Conservation (phyloP, 2,888 invertebrate species). For the Macropis europaea region DNA sequence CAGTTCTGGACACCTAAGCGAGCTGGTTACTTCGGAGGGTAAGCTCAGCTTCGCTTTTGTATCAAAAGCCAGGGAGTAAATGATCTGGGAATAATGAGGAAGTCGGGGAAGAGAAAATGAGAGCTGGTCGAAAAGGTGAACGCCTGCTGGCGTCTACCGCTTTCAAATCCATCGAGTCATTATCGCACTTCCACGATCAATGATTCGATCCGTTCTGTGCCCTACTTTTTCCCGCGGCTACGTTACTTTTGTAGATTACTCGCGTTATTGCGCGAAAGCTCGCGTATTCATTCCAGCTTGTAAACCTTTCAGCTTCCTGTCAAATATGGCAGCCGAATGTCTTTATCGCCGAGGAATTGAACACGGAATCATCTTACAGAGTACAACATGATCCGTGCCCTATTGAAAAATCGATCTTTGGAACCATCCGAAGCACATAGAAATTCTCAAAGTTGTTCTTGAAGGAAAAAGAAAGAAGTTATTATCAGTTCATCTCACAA, state of each 20-base stretch:
- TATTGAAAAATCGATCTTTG: conserved; percentile 25
- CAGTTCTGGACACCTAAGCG: background rate
- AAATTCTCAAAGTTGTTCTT: too few relatives aligned
- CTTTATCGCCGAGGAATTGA: conserved; percentile 37
- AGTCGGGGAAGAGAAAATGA: conserved; percentile 54
- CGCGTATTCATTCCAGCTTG: conserved; percentile 24
- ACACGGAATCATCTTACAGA: conserved; percentile 32
- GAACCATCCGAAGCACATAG: background rate
- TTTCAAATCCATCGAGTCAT: conserved; percentile 65
- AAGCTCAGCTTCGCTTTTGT: conserved; percentile 37
- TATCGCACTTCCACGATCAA: conserved; percentile 60
- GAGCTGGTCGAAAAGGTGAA: conserved; percentile 55
- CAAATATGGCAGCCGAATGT: conserved; percentile 4
- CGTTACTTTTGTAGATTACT: conserved; percentile 53
- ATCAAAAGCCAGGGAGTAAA: conserved; percentile 45
- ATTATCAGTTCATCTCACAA: too few relatives aligned
- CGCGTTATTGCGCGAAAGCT: conserved; percentile 56
- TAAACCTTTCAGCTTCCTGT: conserved; percentile 39
- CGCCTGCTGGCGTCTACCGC: conserved; percentile 51
- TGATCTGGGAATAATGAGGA: conserved; percentile 59
- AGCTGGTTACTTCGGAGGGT: conserved; percentile 1
- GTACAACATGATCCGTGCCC: too few relatives aligned
- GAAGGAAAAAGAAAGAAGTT: too few relatives aligned
- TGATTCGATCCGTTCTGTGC: conserved; percentile 52
- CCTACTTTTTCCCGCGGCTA: conserved; percentile 50